Conservation (phyloP, 2,888 invertebrate species). For the Leucophora obtusa region DNA sequence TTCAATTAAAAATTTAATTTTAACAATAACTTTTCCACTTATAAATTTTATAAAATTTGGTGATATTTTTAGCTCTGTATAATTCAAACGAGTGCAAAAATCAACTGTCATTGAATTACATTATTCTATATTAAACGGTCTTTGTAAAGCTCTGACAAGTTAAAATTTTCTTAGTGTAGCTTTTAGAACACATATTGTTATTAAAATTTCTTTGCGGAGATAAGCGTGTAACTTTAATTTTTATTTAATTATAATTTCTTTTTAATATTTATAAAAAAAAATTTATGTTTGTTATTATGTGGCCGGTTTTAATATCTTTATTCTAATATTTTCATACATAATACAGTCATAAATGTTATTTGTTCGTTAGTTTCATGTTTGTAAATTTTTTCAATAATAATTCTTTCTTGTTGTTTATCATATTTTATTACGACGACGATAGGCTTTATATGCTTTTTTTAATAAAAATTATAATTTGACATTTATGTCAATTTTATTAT, state of each 20-base stretch:
- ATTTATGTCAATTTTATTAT: constrained; percentile 61
- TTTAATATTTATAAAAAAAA: background rate
- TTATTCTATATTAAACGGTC: no score
- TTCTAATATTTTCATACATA: background rate
- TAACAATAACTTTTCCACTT: no score
- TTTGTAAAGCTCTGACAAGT: no score
- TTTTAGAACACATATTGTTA: no score
- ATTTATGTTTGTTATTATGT: background rate
- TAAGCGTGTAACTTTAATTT: constrained; percentile 16
- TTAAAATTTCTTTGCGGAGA: constrained; percentile 1
- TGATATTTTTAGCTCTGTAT: no score
- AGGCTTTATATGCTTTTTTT: constrained; percentile 35
- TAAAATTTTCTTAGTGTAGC: no score
- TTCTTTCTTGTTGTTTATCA: constrained; percentile 36
- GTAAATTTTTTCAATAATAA: background rate
- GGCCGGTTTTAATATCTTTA: background rate
- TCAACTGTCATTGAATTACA: no score
- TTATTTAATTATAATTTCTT: constrained; percentile 9
- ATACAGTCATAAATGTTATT: constrained; percentile 47
- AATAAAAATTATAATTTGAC: constrained; percentile 54
- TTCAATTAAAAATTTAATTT: no score
- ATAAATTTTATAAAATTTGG: no score
- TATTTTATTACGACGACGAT: constrained; percentile 48
- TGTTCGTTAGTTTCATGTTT: background rate
- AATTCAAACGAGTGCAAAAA: no score